Evolutionary conservation across 2,888 invertebrate genomes (phyloP).

Genomic region (Diarsia dahlii): DNA sequence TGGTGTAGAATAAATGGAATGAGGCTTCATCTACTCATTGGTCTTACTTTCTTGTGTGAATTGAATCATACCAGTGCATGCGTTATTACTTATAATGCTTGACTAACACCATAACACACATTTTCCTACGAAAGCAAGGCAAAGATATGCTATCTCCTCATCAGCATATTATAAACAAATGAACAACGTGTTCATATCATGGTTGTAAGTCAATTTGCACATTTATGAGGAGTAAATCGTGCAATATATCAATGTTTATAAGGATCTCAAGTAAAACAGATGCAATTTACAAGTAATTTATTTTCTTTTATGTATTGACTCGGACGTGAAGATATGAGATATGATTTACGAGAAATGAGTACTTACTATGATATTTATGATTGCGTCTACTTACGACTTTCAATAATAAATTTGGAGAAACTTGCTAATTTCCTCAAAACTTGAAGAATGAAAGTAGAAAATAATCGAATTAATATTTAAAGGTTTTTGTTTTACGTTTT

Average conservation of each 20-base stretch:
- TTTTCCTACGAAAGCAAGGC: conserved; percentile 3
- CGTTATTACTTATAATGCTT: not conserved
- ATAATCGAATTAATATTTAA: not conserved
- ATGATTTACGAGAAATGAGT: conserved; percentile 26
- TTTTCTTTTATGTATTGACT: conserved; percentile 20
- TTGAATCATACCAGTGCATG: not conserved
- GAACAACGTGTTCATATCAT: conserved; percentile 10
- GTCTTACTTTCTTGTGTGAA: not conserved
- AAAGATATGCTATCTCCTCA: conserved; percentile 25
- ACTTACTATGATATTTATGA: not conserved
- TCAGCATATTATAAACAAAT: conserved; percentile 19
- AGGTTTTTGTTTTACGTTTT: not conserved
- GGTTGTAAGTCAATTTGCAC: conserved; percentile 30
- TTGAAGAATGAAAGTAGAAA: not conserved
- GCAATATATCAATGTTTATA: conserved; percentile 31
- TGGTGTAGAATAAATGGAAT: not conserved
- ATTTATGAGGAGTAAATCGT: conserved; percentile 40
- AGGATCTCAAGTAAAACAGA: conserved; percentile 26
- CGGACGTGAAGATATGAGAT: conserved; percentile 22
- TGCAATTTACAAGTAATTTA: conserved; percentile 34
- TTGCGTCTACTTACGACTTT: not conserved
- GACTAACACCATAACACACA: not conserved
- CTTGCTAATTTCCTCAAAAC: not conserved
- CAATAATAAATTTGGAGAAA: not conserved
- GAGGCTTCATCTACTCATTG: not conserved